A percentile compares a stretch with the other conserved stretches of the same genome.
Conservation (phyloP, 1,140 invertebrate species). For the Rhagoletis zephyria region DNA sequence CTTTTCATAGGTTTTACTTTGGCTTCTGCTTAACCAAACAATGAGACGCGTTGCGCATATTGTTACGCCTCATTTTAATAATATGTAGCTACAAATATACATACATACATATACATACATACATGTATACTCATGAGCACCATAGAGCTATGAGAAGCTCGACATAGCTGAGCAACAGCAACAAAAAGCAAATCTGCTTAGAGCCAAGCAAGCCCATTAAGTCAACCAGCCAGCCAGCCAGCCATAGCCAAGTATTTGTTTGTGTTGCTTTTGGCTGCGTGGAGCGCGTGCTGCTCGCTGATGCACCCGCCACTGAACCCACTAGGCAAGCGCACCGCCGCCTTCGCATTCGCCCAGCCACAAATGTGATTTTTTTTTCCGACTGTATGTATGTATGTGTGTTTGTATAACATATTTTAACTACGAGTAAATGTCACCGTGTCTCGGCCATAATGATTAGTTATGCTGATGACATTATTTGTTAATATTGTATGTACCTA, state of each 20-base stretch:
- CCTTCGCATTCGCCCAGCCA: background rate
- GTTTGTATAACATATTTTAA: background rate
- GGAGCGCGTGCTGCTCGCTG: slow-evolving; percentile 16
- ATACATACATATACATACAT: background rate
- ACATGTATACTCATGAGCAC: background rate
- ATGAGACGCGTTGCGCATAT: slow-evolving; percentile 46
- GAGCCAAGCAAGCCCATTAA: background rate
- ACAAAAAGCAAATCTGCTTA: slow-evolving; percentile 3
- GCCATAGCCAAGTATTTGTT: background rate
- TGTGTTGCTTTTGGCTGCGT: background rate
- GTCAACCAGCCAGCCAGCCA: background rate
- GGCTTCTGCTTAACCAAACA: slow-evolving; percentile 40
- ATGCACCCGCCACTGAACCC: background rate
- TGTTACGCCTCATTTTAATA: slow-evolving; percentile 51
- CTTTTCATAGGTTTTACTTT: slow-evolving; percentile 20
- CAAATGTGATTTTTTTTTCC: background rate
- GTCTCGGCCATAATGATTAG: slow-evolving; percentile 45
- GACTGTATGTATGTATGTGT: background rate
- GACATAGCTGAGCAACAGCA: background rate
- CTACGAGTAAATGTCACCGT: slow-evolving; percentile 32
- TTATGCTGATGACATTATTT: slow-evolving; percentile 52
- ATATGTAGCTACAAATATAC: background rate
- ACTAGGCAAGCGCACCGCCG: background rate
- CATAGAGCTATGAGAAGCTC: too few relatives aligned
- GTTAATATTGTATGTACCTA: slow-evolving; percentile 44